Conservation (phyloP, 2,797 vertebrate genomes). For the Spondyliosoma cantharus region DNA sequence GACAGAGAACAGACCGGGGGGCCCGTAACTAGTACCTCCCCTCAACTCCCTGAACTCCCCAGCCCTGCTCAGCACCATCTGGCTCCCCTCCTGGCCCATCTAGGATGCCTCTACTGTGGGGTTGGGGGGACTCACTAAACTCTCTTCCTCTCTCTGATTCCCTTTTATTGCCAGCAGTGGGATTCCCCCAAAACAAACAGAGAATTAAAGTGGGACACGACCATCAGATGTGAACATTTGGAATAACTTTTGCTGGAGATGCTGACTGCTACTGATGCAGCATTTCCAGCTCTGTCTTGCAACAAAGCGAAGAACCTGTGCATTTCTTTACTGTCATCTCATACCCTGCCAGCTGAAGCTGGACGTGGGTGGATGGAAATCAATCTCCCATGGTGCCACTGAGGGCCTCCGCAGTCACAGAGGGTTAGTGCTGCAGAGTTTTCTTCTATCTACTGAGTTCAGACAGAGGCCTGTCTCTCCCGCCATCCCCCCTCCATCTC, state of each 20-base stretch:
- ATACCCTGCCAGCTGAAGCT: slow-evolving; percentile 56
- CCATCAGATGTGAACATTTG: slow-evolving; percentile 50
- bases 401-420: slow-evolving; percentile 56
- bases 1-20: slow-evolving; percentile 74
- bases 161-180: slow-evolving; percentile 35
- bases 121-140: slow-evolving; percentile 52
- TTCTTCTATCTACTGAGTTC: slow-evolving; percentile 56
- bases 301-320: slow-evolving; percentile 15
- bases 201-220: slow-evolving; percentile 24
- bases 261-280: slow-evolving; percentile 39
- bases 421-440: slow-evolving; percentile 53
- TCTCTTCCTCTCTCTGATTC: slow-evolving; percentile 34
- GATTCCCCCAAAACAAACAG: slow-evolving; percentile 67
- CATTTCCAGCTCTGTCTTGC: slow-evolving; percentile 28
- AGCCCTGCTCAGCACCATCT: slow-evolving; percentile 82
- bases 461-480: slow-evolving; percentile 46
- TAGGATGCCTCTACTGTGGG: slow-evolving; percentile 72
- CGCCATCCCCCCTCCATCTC: slow-evolving; percentile 20
- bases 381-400: slow-evolving; percentile 63
- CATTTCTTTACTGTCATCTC: slow-evolving; percentile 53
- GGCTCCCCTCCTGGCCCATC: slow-evolving; percentile 79
- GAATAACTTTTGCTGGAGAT: slow-evolving; percentile 14
- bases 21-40: slow-evolving; percentile 66
- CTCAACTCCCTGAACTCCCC: slow-evolving; percentile 74
- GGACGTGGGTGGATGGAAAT: slow-evolving; percentile 67